These are phyloP conservation scores for Haemorhous mexicanus DNA, from an alignment of 2,113 vertebrate species.

Conservation along the genomic window DNA sequence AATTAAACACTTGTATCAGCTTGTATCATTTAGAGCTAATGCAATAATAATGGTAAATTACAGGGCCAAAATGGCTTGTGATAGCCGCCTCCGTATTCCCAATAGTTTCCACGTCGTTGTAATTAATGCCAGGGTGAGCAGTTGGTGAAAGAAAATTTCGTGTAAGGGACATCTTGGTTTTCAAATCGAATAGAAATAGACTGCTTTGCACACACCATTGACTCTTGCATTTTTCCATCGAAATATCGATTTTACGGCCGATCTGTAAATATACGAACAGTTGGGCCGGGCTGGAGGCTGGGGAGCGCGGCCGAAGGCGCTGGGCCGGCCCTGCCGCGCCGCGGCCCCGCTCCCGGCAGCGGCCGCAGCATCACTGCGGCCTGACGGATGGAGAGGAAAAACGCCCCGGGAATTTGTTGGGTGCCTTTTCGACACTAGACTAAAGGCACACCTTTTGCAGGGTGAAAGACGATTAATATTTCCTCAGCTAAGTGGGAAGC, in stretches of 20 bases:
- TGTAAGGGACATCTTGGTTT: conserved; percentile 79
- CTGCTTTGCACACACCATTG: conserved; percentile 79
- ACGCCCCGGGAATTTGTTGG: neutral
- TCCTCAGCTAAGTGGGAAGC: neutral
- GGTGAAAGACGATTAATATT: conserved; percentile 5
- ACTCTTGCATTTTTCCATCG: conserved; percentile 77
- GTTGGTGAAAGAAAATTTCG: conserved; percentile 81
- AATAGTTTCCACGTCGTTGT: conserved; percentile 85
- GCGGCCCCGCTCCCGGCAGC: neutral
- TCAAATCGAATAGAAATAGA: conserved; percentile 80
- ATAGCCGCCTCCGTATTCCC: conserved; percentile 93
- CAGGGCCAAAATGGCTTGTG: conserved; percentile 96
- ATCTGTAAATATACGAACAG: conserved; percentile 75
- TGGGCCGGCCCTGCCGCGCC: neutral
- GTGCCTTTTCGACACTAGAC: neutral
- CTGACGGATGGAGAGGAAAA: neutral
- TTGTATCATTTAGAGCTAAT: conserved; percentile 99
- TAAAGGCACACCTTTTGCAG: conserved; percentile 7
- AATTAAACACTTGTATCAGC: conserved; percentile 99
- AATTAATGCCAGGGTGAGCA: conserved; percentile 90
- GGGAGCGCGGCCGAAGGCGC: neutral
- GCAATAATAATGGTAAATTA: conserved; percentile 99
- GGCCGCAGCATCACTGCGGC: neutral
- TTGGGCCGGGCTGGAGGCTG: neutral
- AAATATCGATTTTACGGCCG: conserved; percentile 82